Evolutionary conservation across 2,113 vertebrate genomes (phyloP).

Genomic region (Cyanistes caeruleus): DNA sequence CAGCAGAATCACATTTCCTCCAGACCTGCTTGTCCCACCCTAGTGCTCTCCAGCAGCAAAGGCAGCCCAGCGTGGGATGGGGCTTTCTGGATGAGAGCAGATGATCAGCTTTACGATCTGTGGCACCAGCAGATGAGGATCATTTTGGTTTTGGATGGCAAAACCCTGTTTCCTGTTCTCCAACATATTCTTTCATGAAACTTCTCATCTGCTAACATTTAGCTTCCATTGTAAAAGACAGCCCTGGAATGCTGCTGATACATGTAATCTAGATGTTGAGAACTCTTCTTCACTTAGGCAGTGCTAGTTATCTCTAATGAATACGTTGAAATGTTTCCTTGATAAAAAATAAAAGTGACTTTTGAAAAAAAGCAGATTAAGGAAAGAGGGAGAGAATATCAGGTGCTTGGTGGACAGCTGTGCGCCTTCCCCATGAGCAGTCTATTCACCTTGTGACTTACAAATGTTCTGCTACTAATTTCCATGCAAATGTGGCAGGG

Average conservation of each 20-base stretch:
- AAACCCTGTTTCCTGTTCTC: neutral
- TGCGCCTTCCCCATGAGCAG: neutral
- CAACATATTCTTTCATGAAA: neutral
- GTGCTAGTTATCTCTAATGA: neutral
- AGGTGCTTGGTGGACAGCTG: neutral
- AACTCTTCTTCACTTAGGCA: neutral
- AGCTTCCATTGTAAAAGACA: neutral
- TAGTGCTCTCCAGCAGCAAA: neutral
- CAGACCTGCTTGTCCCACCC: neutral
- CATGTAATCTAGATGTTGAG: neutral
- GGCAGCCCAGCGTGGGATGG: neutral
- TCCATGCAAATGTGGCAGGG: neutral
- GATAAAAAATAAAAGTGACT: neutral
- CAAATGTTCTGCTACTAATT: neutral
- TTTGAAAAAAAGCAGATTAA: neutral
- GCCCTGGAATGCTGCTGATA: neutral
- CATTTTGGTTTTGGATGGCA: neutral
- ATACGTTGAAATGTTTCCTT: neutral
- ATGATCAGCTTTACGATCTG: neutral
- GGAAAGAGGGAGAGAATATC: neutral
- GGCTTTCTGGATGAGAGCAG: neutral
- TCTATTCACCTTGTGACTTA: neutral
- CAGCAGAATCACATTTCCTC: neutral
- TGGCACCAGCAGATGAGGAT: neutral
- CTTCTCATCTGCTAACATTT: slow-evolving; percentile 16